Conservation (phyloP, 2,113 vertebrate species). For the Sander lucioperca region DNA sequence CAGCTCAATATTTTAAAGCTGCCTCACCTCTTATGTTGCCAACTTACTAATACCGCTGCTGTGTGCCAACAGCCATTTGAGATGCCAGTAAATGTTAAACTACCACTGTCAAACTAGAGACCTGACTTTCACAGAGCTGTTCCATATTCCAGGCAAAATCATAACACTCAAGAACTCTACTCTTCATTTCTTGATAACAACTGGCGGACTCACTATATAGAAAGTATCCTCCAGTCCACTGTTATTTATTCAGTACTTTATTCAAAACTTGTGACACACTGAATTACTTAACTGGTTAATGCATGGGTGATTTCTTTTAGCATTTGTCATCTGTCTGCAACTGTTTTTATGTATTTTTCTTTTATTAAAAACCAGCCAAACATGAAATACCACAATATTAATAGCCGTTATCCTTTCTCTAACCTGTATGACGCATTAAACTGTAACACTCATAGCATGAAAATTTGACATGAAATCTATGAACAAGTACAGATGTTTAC, state of each 20-base stretch:
- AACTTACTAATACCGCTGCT: constrained; percentile 31
- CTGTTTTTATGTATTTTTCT: background rate
- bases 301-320: background rate
- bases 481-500: constrained; percentile 1
- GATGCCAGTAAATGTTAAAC: constrained; percentile 55
- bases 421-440: background rate
- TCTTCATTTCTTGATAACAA: background rate
- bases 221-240: background rate
- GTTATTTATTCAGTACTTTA: background rate
- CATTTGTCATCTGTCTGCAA: background rate
- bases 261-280: background rate
- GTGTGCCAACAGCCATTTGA: constrained; percentile 48
- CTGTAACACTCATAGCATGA: background rate
- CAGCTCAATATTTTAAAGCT: constrained; percentile 50
- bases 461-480: constrained; percentile 1
- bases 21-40: constrained; percentile 40
- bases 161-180: background rate
- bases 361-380: background rate
- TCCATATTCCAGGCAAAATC: constrained; percentile 25
- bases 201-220: background rate
- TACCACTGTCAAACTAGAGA: constrained; percentile 40
- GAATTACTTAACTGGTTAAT: background rate
- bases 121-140: constrained; percentile 41
- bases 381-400: background rate
- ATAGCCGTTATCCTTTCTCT: background rate